Percentiles rank a stretch among this genome's conserved stretches.
These are phyloP conservation scores for Zoanthus gigantus DNA, from an alignment of 92 coral and sea anemone species.

Conservation along the genomic window DNA sequence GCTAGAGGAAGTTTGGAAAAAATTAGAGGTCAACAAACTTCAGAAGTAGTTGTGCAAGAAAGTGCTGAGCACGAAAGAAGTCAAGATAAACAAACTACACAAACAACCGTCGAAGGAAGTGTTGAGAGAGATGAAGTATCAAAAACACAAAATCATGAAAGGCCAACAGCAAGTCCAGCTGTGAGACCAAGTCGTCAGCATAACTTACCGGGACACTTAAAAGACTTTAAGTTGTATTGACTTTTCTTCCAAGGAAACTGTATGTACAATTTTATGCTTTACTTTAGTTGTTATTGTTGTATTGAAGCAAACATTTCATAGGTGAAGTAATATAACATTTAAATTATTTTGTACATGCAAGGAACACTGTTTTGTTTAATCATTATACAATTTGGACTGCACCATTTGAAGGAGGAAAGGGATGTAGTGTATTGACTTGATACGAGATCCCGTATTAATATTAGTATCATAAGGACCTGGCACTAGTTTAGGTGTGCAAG, in stretches of 20 bases:
- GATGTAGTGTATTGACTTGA: constrained; percentile 17
- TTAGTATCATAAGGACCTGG: constrained; percentile 13
- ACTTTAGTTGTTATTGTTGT: background rate
- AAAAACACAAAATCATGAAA: background rate
- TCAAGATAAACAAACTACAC: background rate
- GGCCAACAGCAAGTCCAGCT: background rate
- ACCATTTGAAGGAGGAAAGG: constrained; percentile 26
- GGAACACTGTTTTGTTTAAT: constrained; percentile 23
- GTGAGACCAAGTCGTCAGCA: background rate
- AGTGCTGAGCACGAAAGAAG: background rate
- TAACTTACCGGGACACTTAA: constrained; percentile 13
- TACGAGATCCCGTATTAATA: background rate
- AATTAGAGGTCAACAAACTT: constrained; percentile 1
- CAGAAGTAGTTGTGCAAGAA: background rate
- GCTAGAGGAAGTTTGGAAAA: constrained; percentile 1
- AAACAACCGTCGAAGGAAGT: background rate
- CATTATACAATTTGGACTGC: background rate
- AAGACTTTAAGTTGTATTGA: constrained; percentile 22
- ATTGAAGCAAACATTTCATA: constrained; percentile 19
- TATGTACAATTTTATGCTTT: constrained; percentile 13
- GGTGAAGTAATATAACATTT: background rate
- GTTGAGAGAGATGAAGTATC: background rate
- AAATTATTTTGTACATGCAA: background rate
- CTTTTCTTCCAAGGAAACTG: constrained; percentile 17
- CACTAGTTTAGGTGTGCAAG: constrained; percentile 7